Conservation (phyloP, 2,113 vertebrate genomes). For the Stegostoma tigrinum region DNA sequence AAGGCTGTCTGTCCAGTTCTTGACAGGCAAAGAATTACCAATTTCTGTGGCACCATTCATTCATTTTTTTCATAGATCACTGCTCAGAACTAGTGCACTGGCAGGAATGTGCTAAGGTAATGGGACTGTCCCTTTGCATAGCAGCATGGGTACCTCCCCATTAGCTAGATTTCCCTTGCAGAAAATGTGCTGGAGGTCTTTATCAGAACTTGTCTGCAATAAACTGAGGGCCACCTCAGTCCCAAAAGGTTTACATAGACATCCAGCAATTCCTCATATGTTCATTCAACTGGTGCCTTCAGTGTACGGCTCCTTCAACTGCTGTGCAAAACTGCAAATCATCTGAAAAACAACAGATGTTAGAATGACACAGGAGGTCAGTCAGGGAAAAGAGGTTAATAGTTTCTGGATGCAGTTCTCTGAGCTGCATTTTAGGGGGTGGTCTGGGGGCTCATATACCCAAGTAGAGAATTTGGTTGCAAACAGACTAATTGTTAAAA, state of each 20-base stretch:
- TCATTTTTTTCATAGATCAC: neutral
- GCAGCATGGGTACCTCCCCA: too few species aligned
- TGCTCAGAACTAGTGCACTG: neutral
- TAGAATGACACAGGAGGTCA: neutral
- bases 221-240: neutral
- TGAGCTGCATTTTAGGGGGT: too few species aligned
- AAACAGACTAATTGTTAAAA: too few species aligned
- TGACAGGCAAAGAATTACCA: neutral
- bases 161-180: neutral
- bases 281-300: neutral
- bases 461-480: too few species aligned
- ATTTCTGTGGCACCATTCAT: neutral
- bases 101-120: neutral
- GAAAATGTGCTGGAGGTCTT: too few species aligned
- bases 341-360: neutral
- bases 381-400: neutral
- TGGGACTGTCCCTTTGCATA: neutral
- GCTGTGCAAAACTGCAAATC: neutral
- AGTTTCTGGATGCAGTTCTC: neutral
- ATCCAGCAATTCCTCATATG: neutral
- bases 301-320: neutral
- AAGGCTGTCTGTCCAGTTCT: neutral
- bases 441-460: too few species aligned
- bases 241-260: neutral
- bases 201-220: too few species aligned